Evolutionary conservation across 2,888 invertebrate genomes (phyloP), one percentile per base, ranked within the genome.

Genomic region (Hylaea fasciaria): DNA sequence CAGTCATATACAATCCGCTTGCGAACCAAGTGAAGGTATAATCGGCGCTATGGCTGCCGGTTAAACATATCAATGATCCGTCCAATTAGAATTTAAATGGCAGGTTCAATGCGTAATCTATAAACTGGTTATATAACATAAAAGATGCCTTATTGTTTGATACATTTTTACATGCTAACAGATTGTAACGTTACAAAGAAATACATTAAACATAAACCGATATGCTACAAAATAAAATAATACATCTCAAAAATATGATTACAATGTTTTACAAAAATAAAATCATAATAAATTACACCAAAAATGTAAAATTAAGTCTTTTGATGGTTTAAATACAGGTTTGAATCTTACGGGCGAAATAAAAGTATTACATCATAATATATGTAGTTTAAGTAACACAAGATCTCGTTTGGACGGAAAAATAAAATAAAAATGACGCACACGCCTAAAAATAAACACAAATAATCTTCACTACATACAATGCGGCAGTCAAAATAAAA

Each of bases 341-440:
- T 40, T 40, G n/a, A 7, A 22, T 50, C 11, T 55, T 47, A 57
- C 9, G 16, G 43, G 49, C 17, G 48, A 64, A 55, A 55, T 57
- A 68, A 72, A 74, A 73, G 74, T 68, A 78, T 78, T 69, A 74
- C 68, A 82, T 78, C 69, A 77, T 76, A 59, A 50, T 63, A 69
- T 37, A 37, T n/a, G 39, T 13, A 13, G n/a, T 39, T 77, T 39
- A 77, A 76, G 75, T 79, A 78, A 79, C 69, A 64, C 72, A 78
- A 78, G 65, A 68, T 64, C 71, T 63, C 40, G 48, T 75, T 83
- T 90, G 90, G 90, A 90, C 90, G 90, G 90, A 89, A 82, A 86
- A 85, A 72, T 68, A 77, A 77, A 71, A 74, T 72, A 73, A 81
- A 81, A 72, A 70, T 58, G 61, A 73, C 55, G 56, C 55, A 57